phyloP scores from a whole-genome alignment of 2,888 invertebrate species.

The Agonopterix subpropinquella region DNA sequence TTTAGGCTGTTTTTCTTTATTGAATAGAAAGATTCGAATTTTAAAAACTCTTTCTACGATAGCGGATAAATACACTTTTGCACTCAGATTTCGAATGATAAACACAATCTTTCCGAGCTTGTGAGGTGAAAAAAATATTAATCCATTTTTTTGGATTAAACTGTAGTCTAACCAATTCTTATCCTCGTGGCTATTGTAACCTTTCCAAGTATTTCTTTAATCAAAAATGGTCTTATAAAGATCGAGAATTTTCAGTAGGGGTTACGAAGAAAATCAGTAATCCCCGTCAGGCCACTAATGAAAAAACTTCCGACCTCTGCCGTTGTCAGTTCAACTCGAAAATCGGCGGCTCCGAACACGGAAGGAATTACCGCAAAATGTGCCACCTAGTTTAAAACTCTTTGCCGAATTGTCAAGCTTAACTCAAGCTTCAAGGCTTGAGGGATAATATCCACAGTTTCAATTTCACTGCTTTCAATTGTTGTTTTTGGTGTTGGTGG shows the following conservation, averaged over 20 bases:
- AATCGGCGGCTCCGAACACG: constrained; percentile 18
- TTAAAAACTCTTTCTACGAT: too few species aligned
- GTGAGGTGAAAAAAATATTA: too few species aligned
- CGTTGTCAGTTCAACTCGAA: constrained; percentile 22
- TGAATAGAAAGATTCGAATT: too few species aligned
- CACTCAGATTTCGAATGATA: too few species aligned
- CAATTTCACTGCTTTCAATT: too few species aligned
- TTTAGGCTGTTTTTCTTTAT: too few species aligned
- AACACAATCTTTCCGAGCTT: too few species aligned
- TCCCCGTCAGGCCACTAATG: constrained; percentile 26
- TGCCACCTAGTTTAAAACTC: constrained; percentile 6
- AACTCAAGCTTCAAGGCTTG: not conserved
- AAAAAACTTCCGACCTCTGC: constrained; percentile 32
- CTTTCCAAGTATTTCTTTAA: not conserved
- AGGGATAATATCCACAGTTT: not conserved
- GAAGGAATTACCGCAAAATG: constrained; percentile 7
- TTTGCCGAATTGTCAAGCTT: constrained; percentile 5
- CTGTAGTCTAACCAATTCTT: too few species aligned
- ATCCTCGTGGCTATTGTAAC: constrained; percentile 1
- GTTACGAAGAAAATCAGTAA: constrained; percentile 20
- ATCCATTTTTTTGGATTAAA: too few species aligned
- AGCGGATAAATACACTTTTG: too few species aligned
- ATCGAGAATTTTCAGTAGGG: not conserved
- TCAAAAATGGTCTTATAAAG: too few species aligned
- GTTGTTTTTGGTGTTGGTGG: too few species aligned